Conservation (phyloP, 92 coral and sea anemone species). For the Zoanthus gigantus region DNA sequence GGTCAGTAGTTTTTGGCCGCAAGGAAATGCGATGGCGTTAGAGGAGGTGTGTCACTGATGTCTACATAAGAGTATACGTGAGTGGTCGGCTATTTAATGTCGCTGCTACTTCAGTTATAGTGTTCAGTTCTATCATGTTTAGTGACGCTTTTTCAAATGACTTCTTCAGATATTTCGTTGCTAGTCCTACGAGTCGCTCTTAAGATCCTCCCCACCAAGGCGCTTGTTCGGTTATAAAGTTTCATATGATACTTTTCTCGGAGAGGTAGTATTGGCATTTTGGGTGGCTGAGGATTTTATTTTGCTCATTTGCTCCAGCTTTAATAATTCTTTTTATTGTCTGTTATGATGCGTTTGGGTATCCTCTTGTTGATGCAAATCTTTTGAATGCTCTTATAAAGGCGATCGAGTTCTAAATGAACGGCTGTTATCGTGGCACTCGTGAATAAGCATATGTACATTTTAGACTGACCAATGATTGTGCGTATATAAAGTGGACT, state of each 20-base stretch:
- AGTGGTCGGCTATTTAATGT: slow-evolving; percentile 17
- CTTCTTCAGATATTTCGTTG: slow-evolving; percentile 37
- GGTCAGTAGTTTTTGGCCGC: background rate
- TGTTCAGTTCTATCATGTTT: slow-evolving; percentile 9
- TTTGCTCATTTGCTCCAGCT: slow-evolving; percentile 25
- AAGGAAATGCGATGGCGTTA: slow-evolving; percentile 24
- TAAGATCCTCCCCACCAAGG: background rate
- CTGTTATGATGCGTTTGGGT: slow-evolving; percentile 39
- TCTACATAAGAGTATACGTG: slow-evolving; percentile 9
- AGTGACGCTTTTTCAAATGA: slow-evolving; percentile 12
- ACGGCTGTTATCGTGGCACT: background rate
- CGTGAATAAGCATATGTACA: background rate
- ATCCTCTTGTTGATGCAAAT: slow-evolving; percentile 45
- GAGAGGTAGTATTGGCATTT: background rate
- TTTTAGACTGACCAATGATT: background rate
- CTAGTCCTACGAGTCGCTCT: slow-evolving; percentile 3
- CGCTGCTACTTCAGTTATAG: slow-evolving; percentile 30
- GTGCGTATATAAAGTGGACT: slow-evolving; percentile 1
- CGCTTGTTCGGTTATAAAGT: background rate
- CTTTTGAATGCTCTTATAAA: slow-evolving; percentile 41
- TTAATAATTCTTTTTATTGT: slow-evolving; percentile 48
- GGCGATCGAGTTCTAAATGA: background rate
- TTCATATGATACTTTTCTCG: background rate
- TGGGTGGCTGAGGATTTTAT: background rate
- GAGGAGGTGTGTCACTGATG: slow-evolving; percentile 28